Percentiles rank a stretch among this genome's conserved stretches.
Evolutionary conservation across 2,888 invertebrate species (phyloP).

Genomic region (Stenolophus ochropezus): DNA sequence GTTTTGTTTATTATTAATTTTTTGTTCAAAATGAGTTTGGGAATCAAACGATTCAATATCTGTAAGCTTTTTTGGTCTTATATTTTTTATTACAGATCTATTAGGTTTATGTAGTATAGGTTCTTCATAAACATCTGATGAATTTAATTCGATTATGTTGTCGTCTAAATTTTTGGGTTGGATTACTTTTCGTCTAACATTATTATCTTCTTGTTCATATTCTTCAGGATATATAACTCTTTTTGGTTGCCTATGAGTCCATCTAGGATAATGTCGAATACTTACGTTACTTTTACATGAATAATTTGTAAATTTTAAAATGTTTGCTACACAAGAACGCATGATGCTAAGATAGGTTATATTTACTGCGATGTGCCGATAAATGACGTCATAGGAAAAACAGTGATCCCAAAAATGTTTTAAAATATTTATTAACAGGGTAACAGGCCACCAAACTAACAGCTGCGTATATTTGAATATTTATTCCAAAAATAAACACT

Average conservation of each 20-base stretch:
- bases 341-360: slow-evolving; percentile 25
- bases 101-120: no score
- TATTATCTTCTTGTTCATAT: slow-evolving; percentile 64
- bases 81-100: no score
- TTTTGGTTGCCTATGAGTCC: slow-evolving; percentile 75
- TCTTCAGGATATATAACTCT: slow-evolving; percentile 75
- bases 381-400: no score
- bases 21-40: no score
- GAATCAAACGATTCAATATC: no score
- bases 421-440: no score
- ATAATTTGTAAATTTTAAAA: slow-evolving; percentile 29
- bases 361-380: not conserved
- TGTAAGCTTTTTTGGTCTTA: no score
- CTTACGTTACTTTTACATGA: not conserved
- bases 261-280: slow-evolving; percentile 70
- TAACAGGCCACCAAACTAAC: no score
- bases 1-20: no score
- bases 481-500: no score
- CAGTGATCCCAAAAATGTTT: not conserved
- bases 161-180: slow-evolving; percentile 39
- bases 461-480: no score
- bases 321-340: not conserved
- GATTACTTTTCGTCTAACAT: slow-evolving; percentile 71
- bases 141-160: slow-evolving; percentile 48
- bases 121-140: slow-evolving; percentile 34